phyloP scores from a whole-genome alignment of 2,113 vertebrate species.

The Zapus hudsonius region DNA sequence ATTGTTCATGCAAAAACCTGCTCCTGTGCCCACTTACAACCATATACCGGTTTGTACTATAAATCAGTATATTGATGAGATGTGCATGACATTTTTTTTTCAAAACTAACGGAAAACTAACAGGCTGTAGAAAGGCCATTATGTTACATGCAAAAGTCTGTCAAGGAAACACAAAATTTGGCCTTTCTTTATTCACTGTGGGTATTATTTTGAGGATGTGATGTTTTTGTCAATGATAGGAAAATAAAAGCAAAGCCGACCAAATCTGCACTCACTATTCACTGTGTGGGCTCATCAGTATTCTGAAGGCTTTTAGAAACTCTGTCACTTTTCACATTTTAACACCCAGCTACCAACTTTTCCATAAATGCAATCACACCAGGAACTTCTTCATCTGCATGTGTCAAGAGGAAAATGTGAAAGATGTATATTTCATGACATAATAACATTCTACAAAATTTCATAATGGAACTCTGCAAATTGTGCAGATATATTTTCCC shows the following conservation, averaged over 20 bases:
- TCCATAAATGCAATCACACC: constrained; percentile 70
- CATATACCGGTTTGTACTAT: background rate
- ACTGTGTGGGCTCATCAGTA: constrained; percentile 59
- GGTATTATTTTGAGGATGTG: constrained; percentile 63
- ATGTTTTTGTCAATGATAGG: constrained; percentile 48
- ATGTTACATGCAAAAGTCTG: constrained; percentile 54
- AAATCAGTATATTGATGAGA: constrained; percentile 59
- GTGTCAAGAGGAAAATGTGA: constrained; percentile 75
- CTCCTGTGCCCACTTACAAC: constrained; percentile 51
- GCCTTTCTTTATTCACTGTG: constrained; percentile 40
- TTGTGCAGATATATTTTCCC: constrained; percentile 41
- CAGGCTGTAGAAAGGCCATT: background rate
- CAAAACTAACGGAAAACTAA: constrained; percentile 46
- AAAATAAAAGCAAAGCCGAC: constrained; percentile 46
- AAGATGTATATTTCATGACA: constrained; percentile 68
- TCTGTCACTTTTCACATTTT: constrained; percentile 75
- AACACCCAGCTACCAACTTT: constrained; percentile 67
- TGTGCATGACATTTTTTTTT: constrained; percentile 40
- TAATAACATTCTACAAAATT: constrained; percentile 70
- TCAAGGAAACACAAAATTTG: constrained; percentile 54
- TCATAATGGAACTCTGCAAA: constrained; percentile 62
- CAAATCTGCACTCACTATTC: constrained; percentile 23
- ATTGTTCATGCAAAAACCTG: constrained; percentile 47
- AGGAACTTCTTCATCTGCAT: constrained; percentile 73
- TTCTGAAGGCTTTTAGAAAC: constrained; percentile 54